Conservation (phyloP, 2,888 invertebrate species). For the Metalampra italica region DNA sequence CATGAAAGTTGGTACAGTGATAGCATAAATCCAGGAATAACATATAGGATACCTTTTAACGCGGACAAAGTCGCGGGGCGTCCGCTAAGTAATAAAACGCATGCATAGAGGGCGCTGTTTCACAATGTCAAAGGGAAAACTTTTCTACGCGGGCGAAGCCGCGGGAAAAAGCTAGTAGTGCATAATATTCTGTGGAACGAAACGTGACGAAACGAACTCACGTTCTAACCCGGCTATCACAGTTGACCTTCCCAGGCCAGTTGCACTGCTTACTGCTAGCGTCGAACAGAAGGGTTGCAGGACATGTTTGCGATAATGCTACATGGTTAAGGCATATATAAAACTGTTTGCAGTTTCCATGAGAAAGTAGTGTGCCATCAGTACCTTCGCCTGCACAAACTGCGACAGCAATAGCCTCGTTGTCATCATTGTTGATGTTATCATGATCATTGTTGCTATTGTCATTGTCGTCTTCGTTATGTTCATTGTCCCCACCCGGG, state of each 20-base stretch:
- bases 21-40: too few relatives aligned
- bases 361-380: conserved; percentile 30
- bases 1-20: too few relatives aligned
- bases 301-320: conserved; percentile 20
- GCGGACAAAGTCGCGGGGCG: too few relatives aligned
- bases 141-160: too few relatives aligned
- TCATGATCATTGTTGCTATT: conserved; percentile 1
- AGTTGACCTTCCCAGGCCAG: conserved; percentile 34
- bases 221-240: conserved; percentile 27
- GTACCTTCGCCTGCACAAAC: conserved; percentile 31
- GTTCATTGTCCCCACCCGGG: conserved; percentile 3
- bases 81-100: too few relatives aligned
- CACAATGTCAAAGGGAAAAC: too few relatives aligned
- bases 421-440: conserved; percentile 18
- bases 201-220: too few relatives aligned
- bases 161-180: too few relatives aligned
- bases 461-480: conserved; percentile 3
- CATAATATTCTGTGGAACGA: too few relatives aligned
- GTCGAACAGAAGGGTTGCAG: conserved; percentile 29
- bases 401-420: conserved; percentile 14
- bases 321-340: conserved; percentile 32
- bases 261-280: conserved; percentile 31
- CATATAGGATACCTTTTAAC: too few relatives aligned
- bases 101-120: too few relatives aligned
- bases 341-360: conserved; percentile 36